phyloP scores from a whole-genome alignment of 1,140 invertebrate species.

The Hyles euphorbiae region DNA sequence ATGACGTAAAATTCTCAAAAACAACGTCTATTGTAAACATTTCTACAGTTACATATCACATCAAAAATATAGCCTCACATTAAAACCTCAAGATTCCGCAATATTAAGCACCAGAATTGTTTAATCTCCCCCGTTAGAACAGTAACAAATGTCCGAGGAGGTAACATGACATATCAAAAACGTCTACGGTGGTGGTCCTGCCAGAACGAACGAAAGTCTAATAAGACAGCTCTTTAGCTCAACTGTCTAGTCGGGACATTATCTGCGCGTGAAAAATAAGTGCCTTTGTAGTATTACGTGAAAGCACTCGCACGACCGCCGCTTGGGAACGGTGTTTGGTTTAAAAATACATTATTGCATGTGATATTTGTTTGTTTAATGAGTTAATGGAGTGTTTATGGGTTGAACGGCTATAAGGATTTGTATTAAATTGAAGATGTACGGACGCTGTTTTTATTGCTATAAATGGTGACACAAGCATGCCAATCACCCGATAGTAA shows the following conservation, averaged over 20 bases:
- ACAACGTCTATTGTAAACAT: too few species aligned
- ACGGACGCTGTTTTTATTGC: too few species aligned
- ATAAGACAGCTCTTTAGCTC: conserved; percentile 56
- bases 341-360: conserved; percentile 1
- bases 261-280: conserved; percentile 62
- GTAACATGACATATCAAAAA: conserved; percentile 54
- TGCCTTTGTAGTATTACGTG: conserved; percentile 48
- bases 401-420: too few species aligned
- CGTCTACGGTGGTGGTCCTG: conserved; percentile 55
- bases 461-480: too few species aligned
- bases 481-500: too few species aligned
- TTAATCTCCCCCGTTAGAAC: conserved; percentile 52
- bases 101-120: conserved; percentile 10
- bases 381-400: neutral
- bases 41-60: too few species aligned
- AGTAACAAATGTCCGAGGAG: conserved; percentile 53
- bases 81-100: conserved; percentile 5
- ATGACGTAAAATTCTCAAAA: too few species aligned
- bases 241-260: conserved; percentile 52
- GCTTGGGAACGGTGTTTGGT: neutral
- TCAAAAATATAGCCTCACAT: too few species aligned
- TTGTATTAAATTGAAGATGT: too few species aligned
- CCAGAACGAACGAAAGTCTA: conserved; percentile 48
- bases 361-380: neutral
- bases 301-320: conserved; percentile 19